Base-by-base conservation (phyloP, 2,888 invertebrate genomes). In the Ophioninae sp. region DNA sequence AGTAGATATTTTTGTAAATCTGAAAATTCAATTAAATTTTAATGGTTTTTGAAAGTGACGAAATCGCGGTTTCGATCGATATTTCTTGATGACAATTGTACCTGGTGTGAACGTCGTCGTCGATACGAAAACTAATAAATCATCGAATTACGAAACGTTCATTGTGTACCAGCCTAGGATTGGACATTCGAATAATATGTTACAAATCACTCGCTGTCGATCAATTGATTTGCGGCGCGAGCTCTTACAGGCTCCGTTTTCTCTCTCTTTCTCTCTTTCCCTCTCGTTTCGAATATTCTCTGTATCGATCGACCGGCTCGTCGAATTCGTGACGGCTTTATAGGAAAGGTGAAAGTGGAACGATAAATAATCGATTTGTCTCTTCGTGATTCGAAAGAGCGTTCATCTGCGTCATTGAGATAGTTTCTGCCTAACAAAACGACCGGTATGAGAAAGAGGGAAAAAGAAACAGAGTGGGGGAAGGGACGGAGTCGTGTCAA, bases 291-390 rank as follows among this genome's bases (percentile, higher is more conserved):
- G 23, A 30, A 50, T 39, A 20, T n/a, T 74, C 50, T 41, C 59
- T 6, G 37, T 79, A 80, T 73, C 80, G 68, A 78, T 70, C 74
- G 67, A 67, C 50, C 50, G 72, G 76, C 72, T 70, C 57, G 68
- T 67, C 50, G 75, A 75, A 81, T 84, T 84, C 81, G 78, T 81
- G 81, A 81, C 65, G 81, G 81, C 75, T 74, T 30, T 69, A 79
- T 79, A 59, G 73, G 73, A 67, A 75, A 79, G 73, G 83, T 84
- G 83, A 84, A 84, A 84, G 83, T 84, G 75, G 83, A 81, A 84
- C 83, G 83, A 84, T 84, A 84, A 78, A 84, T 84, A 84, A 84
- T 84, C 83, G 83, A 84, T 84, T 84, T 81, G 83, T 81, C 81
- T 84, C 75, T 75, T 57, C 17, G 56, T 67, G 67, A 74, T 74